Evolutionary conservation across 1,140 invertebrate genomes (phyloP), one percentile per base, ranked within the genome.

Genomic region (Penaeus chinensis): DNA sequence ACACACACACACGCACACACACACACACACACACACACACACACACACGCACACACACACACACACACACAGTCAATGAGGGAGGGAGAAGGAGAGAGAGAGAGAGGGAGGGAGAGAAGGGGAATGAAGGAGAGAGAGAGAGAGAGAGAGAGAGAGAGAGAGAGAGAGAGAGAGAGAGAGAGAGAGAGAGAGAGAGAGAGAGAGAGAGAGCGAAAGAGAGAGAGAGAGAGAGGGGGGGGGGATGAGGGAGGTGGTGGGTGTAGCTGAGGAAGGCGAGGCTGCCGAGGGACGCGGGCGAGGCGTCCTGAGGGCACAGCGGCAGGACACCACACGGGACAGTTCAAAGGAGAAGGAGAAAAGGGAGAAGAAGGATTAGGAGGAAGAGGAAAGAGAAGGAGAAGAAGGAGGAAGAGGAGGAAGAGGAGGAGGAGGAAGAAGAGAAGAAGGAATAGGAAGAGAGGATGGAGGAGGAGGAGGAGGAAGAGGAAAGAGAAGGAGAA

Each of bases 91-190:
- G 32, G 32, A 32, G 66, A 69, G 66, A 69, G 66, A 69, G 66
- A 69, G 66, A 69, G 20, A 69, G 1, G 32, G 66, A 69, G 5
- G 27, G 66, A 69, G 66, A 69, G 66, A 69, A 19, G 32, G 66
- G 32, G 66, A 69, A 27, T 11, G 66, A 69, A 27, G 32, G 18
- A 71, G 69, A 19, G n/a, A 24, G 69, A 24, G 18, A 27, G 69
- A 71, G n/a, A n/a, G 69, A n/a, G 69, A 71, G 69, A 71, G 22
- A 71, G 22, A 71, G 69, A 24, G 69, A 71, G 22, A 71, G 22
- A 71, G 69, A 24, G 32, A 32, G 32, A 2, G 32, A 32, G 32
- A 2, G 32, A 32, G 32, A 32, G 2, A 2, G 32, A 32, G 66
- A 69, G 66, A 69, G 66, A 69, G 66, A 69, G 66, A 69, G 20